Evolutionary conservation across 1,140 invertebrate species (phyloP), one percentile per base, ranked within the genome.

Genomic region (Arctopsyche grandis): DNA sequence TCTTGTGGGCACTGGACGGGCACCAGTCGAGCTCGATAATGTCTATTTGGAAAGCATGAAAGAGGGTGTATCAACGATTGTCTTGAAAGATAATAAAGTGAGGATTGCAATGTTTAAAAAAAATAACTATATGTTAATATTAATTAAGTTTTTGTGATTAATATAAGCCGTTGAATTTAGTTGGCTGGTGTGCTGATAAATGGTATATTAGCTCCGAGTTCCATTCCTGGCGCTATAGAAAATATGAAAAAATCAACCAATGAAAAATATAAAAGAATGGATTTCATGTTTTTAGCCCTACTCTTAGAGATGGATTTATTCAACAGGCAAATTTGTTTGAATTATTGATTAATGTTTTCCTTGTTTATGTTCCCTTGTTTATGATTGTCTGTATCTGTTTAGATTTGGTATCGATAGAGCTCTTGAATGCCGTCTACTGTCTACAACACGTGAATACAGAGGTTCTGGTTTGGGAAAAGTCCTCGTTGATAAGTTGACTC

Each of bases 401-500:
- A 82, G 81, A 74, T 82, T 82, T 79, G 81, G 81, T 9, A 80
- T 82, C 22, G 58, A 82, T n/a, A 82, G 29, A 73, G 81, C 81
- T 1, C 74, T 82, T 74, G 81, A 82, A 79, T 82, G 81, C 44
- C 58, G 81, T 0, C 14, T 82, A 1, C 63, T 82, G 12, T 82
- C 81, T 0, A 80, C 79, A 0, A 77, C 77, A 16, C 66, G 81
- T 14, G 74, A 82, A 58, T 82, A 77, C 22, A 76, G 81, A 74
- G 81, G 81, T n/a, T 66, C 79, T 0, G 81, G 79, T 14, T 52
- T 82, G 12, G 81, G 81, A n/a, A 80, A 79, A 80, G 52, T 80
- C 12, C 16, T 82, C 12, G 81, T 82, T 48, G 77, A 80, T 14
- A 79, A 79, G 70, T 63, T 82, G 14, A 82, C 81, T n/a, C n/a